phyloP scores from a whole-genome alignment of 1,140 invertebrate genomes.

The Bombus picipes region DNA sequence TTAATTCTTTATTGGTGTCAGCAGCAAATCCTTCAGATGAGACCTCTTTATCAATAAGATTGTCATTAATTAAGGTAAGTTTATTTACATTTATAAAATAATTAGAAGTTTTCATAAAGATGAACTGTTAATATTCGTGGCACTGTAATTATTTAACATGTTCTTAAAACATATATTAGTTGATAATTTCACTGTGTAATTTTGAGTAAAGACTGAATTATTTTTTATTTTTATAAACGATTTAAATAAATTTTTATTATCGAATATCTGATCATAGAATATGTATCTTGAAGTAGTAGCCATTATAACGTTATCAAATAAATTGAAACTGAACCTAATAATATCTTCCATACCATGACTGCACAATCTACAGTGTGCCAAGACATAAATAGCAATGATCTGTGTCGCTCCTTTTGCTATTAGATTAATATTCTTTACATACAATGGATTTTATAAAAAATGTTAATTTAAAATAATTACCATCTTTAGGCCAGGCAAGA shows the following conservation, averaged over 20 bases:
- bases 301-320: constrained; percentile 59
- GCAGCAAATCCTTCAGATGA: constrained; percentile 87
- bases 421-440: background rate
- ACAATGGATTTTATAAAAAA: background rate
- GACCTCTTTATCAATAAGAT: constrained; percentile 85
- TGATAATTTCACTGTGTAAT: background rate
- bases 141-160: background rate
- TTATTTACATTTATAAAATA: background rate
- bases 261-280: constrained; percentile 26
- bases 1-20: constrained; percentile 85
- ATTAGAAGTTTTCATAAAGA: background rate
- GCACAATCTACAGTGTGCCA: constrained; percentile 67
- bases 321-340: constrained; percentile 66
- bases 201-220: background rate
- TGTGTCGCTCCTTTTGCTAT: constrained; percentile 50
- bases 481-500: constrained; percentile 86
- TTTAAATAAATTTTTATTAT: constrained; percentile 9
- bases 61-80: constrained; percentile 86
- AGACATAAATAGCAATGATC: constrained; percentile 74
- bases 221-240: background rate
- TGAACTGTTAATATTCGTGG: background rate
- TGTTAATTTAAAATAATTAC: constrained; percentile 20
- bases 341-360: constrained; percentile 69
- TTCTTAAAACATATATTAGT: background rate
- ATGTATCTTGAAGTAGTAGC: background rate